phyloP scores from a whole-genome alignment of 2,888 invertebrate genomes.

The Willowsia nigromaculata region DNA sequence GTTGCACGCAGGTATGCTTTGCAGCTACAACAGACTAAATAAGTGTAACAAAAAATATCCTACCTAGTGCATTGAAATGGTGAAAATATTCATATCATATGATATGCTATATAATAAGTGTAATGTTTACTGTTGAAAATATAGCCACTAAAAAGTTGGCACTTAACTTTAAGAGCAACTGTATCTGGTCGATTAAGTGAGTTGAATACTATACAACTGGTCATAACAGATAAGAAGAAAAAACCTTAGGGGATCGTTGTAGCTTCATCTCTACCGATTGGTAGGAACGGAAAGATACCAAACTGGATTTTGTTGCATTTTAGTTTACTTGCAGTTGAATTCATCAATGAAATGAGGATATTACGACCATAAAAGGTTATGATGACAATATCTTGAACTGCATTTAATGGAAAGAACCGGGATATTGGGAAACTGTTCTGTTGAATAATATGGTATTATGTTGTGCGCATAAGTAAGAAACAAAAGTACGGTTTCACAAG shows the following conservation, averaged over 20 bases:
- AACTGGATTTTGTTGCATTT: background rate
- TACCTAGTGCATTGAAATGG: too few relatives aligned
- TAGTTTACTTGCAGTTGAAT: background rate
- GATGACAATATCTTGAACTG: slow-evolving; percentile 39
- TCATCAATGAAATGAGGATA: slow-evolving; percentile 19
- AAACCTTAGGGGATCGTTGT: background rate
- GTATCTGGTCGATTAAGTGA: background rate
- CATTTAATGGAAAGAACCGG: background rate
- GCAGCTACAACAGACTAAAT: background rate
- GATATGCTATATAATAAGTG: too few relatives aligned
- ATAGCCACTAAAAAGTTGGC: background rate
- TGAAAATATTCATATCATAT: too few relatives aligned
- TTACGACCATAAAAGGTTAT: slow-evolving; percentile 29
- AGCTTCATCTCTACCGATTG: background rate
- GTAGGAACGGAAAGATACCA: too few relatives aligned
- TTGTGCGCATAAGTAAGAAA: background rate
- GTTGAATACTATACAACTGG: background rate
- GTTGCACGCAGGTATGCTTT: background rate
- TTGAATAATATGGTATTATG: background rate
- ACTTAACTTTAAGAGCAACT: background rate
- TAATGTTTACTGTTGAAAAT: background rate
- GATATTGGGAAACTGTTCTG: background rate
- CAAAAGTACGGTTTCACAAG: background rate
- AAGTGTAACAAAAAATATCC: too few relatives aligned
- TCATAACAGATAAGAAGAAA: slow-evolving; percentile 12